Evolutionary conservation across 2,888 invertebrate genomes (phyloP), one percentile per base, ranked within the genome.

Genomic region (Apodemia mormo): DNA sequence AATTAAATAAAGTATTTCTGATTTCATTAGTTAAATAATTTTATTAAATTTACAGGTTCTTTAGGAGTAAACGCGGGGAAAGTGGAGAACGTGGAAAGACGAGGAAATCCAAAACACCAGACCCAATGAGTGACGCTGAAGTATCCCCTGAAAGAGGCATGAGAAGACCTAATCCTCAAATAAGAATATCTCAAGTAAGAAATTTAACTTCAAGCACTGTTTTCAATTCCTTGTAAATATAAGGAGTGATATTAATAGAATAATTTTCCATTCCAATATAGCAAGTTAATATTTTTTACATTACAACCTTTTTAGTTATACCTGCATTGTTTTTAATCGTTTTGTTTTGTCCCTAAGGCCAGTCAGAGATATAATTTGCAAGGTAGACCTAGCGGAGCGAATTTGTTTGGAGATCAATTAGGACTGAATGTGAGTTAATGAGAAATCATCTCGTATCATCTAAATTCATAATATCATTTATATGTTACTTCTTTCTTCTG

Each of bases 1-100:
- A 8, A 40, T 40, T 40, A 8, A 40, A 40, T 40, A 40, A 40
- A 40, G 40, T 8, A 8, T 37, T 37, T 37, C 37, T 37, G 37
- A 37, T 40, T 40, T 40, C 12, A 12, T 12, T 3, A 45, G 45
- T 45, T 14, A 45, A 45, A 14, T 14, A 40, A 9, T 49, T 49
- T 49, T 6, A 49, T 14, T 61, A 5, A 64, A 5, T 33, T 69
- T 65, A 37, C 14, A 96, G 97, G 87, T 98, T 98, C 89, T 98
- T 98, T 88, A 96, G 96, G 43, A 96, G 97, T 80, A 97, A 97
- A 85, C 95, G 96, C 58, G 95, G 95, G 30, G 95, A 95, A 79
- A 96, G 96, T 76, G 95, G 95, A 29, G 96, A 96, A 61, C 94
- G 95, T 9, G 90, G 91, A 2, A 96, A 95, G 77, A 89, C 95